Conservation (phyloP, 2,113 vertebrate genomes). For the Lophura nycthemera region DNA sequence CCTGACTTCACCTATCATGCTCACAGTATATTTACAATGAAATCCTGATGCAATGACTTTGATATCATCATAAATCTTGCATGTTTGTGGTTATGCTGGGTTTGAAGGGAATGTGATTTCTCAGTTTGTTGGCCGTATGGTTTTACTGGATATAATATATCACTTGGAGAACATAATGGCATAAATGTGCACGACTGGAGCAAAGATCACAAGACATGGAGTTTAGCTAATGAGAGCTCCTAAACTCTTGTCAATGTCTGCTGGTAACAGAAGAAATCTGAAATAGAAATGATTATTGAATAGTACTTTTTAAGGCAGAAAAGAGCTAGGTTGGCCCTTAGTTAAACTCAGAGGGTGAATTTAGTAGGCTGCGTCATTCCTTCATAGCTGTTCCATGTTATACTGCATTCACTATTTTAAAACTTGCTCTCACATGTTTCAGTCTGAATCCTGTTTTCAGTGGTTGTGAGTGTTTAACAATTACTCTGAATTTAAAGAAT, state of each 20-base stretch:
- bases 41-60: conserved; percentile 4
- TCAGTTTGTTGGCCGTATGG: background rate
- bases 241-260: background rate
- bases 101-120: conserved; percentile 10
- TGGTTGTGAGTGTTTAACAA: background rate
- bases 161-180: conserved; percentile 3
- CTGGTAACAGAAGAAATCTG: conserved; percentile 6
- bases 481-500: background rate
- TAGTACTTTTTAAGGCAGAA: background rate
- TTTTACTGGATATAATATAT: background rate
- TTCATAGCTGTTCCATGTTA: background rate
- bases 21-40: conserved; percentile 23
- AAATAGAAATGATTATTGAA: background rate
- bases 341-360: background rate
- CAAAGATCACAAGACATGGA: background rate
- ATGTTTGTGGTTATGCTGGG: conserved; percentile 18
- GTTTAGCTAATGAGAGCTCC: background rate
- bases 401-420: background rate
- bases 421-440: background rate
- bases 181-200: background rate
- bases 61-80: background rate
- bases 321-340: background rate
- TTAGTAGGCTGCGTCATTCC: background rate
- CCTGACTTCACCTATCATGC: conserved; percentile 20
- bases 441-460: background rate